Conservation (phyloP, 2,888 invertebrate species). For the Gonocerus acuteangulatus region DNA sequence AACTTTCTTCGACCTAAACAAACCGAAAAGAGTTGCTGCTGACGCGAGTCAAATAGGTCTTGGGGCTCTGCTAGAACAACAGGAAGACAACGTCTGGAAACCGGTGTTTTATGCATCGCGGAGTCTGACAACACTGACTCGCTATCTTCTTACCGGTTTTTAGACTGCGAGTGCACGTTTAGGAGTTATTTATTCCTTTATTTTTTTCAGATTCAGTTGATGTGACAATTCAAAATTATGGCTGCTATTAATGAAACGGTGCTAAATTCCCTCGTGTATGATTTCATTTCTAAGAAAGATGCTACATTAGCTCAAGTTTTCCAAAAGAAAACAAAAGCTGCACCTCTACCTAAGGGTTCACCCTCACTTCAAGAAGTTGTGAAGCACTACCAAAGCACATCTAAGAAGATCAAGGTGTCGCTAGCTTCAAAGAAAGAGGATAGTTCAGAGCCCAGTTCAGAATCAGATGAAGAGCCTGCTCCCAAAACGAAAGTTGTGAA, state of each 20-base stretch:
- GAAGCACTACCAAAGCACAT: constrained; percentile 49
- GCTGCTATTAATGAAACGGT: constrained; percentile 45
- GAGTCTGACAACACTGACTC: no score
- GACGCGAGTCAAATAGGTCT: no score
- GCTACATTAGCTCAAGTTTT: constrained; percentile 60
- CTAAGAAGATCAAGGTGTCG: constrained; percentile 44
- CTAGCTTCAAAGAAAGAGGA: constrained; percentile 40
- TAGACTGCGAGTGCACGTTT: no score
- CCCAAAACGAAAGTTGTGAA: constrained; percentile 29
- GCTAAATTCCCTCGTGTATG: constrained; percentile 56
- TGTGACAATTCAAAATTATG: constrained; percentile 42
- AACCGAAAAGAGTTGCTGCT: no score
- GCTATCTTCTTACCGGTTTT: no score
- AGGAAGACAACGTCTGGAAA: no score
- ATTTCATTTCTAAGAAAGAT: constrained; percentile 57
- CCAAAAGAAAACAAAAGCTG: constrained; percentile 64
- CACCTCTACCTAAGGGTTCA: constrained; percentile 54
- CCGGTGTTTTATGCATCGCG: no score
- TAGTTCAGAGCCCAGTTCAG: constrained; percentile 44
- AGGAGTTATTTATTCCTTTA: no score
- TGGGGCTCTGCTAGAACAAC: no score
- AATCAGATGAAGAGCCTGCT: constrained; percentile 41
- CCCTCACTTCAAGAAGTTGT: constrained; percentile 58
- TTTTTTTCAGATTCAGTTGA: neutral
- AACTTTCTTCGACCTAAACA: no score